Evolutionary conservation across 2,797 vertebrate species (phyloP), one percentile per base, ranked within the genome.

Genomic region (Notoglanidium macrostoma): DNA sequence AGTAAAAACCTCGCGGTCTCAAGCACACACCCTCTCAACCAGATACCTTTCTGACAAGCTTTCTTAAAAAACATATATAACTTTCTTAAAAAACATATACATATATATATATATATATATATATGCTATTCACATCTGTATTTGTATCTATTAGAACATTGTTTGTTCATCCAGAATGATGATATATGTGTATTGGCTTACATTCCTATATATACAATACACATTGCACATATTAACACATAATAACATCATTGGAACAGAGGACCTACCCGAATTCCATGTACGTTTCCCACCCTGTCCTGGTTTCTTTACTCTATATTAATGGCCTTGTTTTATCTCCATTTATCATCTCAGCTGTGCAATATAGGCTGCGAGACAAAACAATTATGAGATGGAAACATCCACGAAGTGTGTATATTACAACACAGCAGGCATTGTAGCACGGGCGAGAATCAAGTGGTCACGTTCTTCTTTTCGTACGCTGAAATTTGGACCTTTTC

Each of bases 281-380:
- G 90, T 93, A 40, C 32, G 6, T 11, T 93, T 93, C 91, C 90
- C 73, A 89, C 90, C 88, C 89, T 82, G 89, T 93, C 92, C 92
- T 91, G 91, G 91, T 93, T 93, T 92, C 94, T 93, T 94, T 94
- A 93, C 92, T 92, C 92, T 92, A 92, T 94, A 90, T 94, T 94
- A 95, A 95, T 94, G 92, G 92, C 89, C 91, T 3, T 9, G 88
- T 93, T 92, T 94, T 92, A 95, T 95, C 92, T 92, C 92, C 92
- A 94, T 95, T 94, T 91, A 95, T 95, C 94, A 95, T 95, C 93
- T 92, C 87, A 94, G 91, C 92, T 89, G 91, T 87, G 93, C 92
- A 94, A 92, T 94, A 94, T 92, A 94, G 81, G 83, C 63, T 54
- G 23, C 32, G 5, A 65, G 79, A 91, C 89, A 92, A 95, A 94